Percentiles rank a stretch among this genome's conserved stretches.
These are phyloP conservation scores for rabbit (Oryctolagus cuniculus) DNA, from an alignment of 2,113 vertebrate species.

Conservation along the genomic window DNA sequence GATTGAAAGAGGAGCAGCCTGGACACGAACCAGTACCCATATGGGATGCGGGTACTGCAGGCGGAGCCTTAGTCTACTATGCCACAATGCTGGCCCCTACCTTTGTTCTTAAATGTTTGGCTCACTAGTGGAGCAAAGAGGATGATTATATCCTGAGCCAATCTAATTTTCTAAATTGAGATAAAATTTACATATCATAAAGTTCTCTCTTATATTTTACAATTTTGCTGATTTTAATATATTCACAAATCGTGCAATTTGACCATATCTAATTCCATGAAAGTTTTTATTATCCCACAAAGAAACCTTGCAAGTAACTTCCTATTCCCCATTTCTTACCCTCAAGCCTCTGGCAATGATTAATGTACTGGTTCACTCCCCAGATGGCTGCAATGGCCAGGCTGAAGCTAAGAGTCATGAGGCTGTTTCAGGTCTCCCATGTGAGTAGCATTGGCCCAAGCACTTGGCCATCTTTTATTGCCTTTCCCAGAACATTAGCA, in stretches of 20 bases:
- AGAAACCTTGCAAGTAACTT: slow-evolving; percentile 24
- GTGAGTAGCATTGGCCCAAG: too few relatives aligned
- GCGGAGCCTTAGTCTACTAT: too few relatives aligned
- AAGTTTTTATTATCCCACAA: neutral
- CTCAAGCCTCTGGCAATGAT: neutral
- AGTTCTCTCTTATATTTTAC: neutral
- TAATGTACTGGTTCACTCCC: neutral
- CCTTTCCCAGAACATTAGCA: too few relatives aligned
- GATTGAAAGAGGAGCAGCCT: too few relatives aligned
- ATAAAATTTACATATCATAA: neutral
- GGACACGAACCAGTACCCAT: too few relatives aligned
- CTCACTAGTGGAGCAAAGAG: slow-evolving; percentile 10
- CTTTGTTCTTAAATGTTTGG: neutral
- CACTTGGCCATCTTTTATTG: too few relatives aligned
- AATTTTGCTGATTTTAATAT: neutral
- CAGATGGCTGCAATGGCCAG: too few relatives aligned
- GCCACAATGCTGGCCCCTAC: too few relatives aligned
- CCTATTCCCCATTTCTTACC: neutral
- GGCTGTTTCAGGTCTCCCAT: too few relatives aligned
- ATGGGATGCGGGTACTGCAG: too few relatives aligned
- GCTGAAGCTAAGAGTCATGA: too few relatives aligned
- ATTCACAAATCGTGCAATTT: neutral
- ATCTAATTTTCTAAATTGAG: neutral
- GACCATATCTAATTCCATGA: neutral
- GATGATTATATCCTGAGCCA: neutral